These are phyloP conservation scores for Leptopterna dolabrata DNA, from an alignment of 2,888 invertebrate genomes.

Conservation along the genomic window DNA sequence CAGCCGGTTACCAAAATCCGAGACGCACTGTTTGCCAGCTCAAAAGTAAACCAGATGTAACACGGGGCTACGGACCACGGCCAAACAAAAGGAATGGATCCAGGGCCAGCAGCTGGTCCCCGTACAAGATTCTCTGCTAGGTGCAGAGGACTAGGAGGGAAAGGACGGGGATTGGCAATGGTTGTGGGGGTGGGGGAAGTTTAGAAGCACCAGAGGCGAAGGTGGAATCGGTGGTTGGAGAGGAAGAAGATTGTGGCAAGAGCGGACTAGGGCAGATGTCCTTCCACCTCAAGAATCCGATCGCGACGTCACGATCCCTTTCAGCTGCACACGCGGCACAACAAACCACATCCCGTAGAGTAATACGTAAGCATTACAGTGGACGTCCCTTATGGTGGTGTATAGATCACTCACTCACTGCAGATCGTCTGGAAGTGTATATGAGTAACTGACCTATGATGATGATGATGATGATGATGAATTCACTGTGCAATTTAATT, in stretches of 20 bases:
- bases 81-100: not conserved
- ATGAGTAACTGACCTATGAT: no score
- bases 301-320: slow-evolving; percentile 45
- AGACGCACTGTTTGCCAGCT: no score
- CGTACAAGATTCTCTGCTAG: not conserved
- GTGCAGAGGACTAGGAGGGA: not conserved
- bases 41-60: not conserved
- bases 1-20: no score
- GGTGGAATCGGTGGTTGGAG: not conserved
- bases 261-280: slow-evolving; percentile 47
- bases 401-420: no score
- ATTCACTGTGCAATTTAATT: no score
- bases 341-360: slow-evolving; percentile 18
- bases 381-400: no score
- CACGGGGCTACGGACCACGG: not conserved
- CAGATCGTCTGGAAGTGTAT: no score
- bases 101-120: not conserved
- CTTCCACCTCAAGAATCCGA: slow-evolving; percentile 47
- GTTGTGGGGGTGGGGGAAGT: not conserved
- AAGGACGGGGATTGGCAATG: not conserved
- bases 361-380: no score
- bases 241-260: not conserved
- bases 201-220: not conserved
- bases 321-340: slow-evolving; percentile 29
- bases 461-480: no score